Conservation (phyloP, 2,797 vertebrate species). For the Amniataba percoides region DNA sequence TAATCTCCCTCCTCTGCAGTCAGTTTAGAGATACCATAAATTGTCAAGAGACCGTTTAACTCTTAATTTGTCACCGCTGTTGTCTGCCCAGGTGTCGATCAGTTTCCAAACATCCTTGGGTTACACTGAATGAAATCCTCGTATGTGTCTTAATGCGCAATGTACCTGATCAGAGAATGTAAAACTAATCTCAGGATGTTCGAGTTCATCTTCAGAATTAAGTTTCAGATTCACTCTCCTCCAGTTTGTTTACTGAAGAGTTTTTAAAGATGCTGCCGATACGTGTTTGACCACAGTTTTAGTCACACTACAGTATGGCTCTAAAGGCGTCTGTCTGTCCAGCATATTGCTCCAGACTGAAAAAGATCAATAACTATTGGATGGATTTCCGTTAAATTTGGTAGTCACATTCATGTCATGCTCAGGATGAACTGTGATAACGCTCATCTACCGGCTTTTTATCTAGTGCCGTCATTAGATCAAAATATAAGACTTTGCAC, state of each 20-base stretch:
- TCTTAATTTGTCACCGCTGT: conserved; percentile 16
- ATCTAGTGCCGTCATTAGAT: neutral
- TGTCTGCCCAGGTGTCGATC: neutral
- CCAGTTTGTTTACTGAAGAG: conserved; percentile 3
- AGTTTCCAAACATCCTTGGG: neutral
- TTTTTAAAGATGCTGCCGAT: neutral
- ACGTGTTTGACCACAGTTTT: neutral
- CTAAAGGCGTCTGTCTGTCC: neutral
- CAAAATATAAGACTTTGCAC: neutral
- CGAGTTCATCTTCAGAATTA: neutral
- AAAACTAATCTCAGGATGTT: neutral
- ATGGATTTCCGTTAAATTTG: neutral
- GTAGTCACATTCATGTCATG: neutral
- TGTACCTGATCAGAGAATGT: neutral
- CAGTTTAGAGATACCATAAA: conserved; percentile 34
- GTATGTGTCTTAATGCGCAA: neutral
- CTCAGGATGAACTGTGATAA: neutral
- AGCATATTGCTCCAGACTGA: neutral
- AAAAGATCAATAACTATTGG: neutral
- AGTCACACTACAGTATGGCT: neutral
- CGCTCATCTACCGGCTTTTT: neutral
- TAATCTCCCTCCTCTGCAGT: conserved; percentile 32
- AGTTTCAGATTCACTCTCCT: neutral
- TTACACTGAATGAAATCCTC: conserved; percentile 5
- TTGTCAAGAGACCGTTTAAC: conserved; percentile 30